Evolutionary conservation across 1,140 invertebrate species (phyloP), one percentile per base, ranked within the genome.

Genomic region (Danaus melanippus): DNA sequence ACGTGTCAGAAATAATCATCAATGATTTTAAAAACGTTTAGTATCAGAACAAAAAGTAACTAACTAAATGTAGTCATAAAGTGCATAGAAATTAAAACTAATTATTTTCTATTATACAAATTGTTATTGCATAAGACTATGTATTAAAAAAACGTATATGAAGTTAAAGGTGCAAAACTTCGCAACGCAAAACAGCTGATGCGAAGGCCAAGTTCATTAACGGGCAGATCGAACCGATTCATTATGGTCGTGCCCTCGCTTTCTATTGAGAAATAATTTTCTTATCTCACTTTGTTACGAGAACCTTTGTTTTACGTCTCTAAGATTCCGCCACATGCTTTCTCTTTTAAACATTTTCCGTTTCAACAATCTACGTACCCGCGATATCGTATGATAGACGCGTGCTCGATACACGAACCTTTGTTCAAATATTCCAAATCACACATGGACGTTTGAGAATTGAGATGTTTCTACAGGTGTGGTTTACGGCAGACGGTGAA

Each of bases 161-260:
- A 32, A 32, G 21, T 7, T 32, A 7, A 75, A 78, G 74, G 73
- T 80, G 74, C 54, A 45, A 32, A 46, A 11, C 40, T 43, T 55
- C 46, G 54, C 52, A 48, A 54, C 53, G 58, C 61, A 51, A 58
- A 71, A 67, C 76, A 76, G 72, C 77, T 77, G 80, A 82, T 81
- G 72, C 55, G 56, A 56, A 66, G 71, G 71, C 72, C 79, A 86
- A 84, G 83, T 84, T 86, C 83, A 86, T 84, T 86, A 84, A 73
- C 79, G 76, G 56, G 46, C 60, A 75, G 75, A 69, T 69, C 70
- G 74, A 81, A 86, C 84, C 69, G 75, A 86, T 86, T 79, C 62
- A 72, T 56, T 68, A 64, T 67, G 68, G 72, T 67, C 64, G 66
- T 70, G 70, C 74, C 64, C 71, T 65, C 63, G 66, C 69, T 79